Conservation (phyloP, 1,140 invertebrate genomes). For the Gonioctena quinquepunctata region DNA sequence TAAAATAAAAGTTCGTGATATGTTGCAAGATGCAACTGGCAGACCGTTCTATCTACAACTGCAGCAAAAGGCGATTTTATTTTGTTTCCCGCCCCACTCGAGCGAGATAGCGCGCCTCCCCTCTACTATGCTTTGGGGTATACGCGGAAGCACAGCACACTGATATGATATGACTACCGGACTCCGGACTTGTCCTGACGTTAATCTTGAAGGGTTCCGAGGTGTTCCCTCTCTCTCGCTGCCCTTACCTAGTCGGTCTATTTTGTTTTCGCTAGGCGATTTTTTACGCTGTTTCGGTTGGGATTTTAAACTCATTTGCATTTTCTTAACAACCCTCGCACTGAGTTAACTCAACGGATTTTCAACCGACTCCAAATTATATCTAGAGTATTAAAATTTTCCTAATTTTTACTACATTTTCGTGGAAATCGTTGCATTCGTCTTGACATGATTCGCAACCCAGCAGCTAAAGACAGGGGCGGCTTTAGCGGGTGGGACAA, state of each 20-base stretch:
- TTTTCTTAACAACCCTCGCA: background rate
- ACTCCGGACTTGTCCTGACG: background rate
- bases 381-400: background rate
- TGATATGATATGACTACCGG: background rate
- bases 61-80: constrained; percentile 45
- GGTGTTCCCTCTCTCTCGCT: background rate
- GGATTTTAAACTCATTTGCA: background rate
- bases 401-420: background rate
- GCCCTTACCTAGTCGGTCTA: background rate
- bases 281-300: background rate
- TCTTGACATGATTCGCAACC: no score
- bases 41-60: constrained; percentile 38
- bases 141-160: constrained; percentile 20
- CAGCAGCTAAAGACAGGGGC: background rate
- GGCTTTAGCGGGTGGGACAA: no score
- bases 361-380: background rate
- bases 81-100: constrained; percentile 45
- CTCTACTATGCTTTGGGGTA: constrained; percentile 21
- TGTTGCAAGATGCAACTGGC: constrained; percentile 27
- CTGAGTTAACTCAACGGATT: background rate
- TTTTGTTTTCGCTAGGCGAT: background rate
- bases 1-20: background rate
- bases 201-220: background rate
- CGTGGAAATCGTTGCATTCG: no score
- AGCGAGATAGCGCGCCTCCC: constrained; percentile 28